Percentiles rank a stretch among this genome's conserved stretches.
Evolutionary conservation across 2,113 vertebrate species (phyloP).

Genomic region (Salminus brasiliensis): DNA sequence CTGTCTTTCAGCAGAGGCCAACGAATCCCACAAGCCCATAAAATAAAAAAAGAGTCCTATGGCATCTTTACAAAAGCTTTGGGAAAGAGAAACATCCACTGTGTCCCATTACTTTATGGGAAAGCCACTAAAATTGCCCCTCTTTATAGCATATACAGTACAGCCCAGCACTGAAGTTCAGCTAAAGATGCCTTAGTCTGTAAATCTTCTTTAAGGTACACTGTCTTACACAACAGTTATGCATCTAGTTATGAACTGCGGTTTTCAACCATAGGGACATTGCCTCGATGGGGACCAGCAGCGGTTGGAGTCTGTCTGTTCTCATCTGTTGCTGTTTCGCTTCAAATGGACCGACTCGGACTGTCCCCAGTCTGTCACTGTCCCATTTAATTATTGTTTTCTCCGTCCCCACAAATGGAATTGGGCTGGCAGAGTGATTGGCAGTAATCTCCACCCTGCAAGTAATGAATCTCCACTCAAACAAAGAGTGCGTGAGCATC

Average conservation of each 20-base stretch:
- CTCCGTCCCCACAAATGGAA: neutral
- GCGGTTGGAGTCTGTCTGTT: constrained; percentile 6
- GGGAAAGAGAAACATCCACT: constrained; percentile 21
- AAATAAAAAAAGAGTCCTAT: constrained; percentile 31
- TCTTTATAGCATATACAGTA: constrained; percentile 12
- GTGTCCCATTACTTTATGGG: constrained; percentile 27
- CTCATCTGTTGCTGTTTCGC: constrained; percentile 14
- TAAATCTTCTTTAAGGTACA: constrained; percentile 37
- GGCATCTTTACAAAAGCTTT: constrained; percentile 45
- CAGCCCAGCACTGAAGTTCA: neutral
- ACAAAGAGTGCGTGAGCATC: constrained; percentile 12
- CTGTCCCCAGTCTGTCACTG: constrained; percentile 19
- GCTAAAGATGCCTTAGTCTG: constrained; percentile 9
- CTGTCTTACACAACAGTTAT: constrained; percentile 1
- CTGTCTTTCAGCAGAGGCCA: neutral
- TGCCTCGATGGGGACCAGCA: constrained; percentile 8
- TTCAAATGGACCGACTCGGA: neutral
- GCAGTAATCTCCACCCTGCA: neutral
- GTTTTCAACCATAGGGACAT: constrained; percentile 21
- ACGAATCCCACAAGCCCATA: constrained; percentile 35
- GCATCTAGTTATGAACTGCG: constrained; percentile 7
- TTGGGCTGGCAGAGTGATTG: constrained; percentile 12
- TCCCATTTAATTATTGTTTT: constrained; percentile 9
- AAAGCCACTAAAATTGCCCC: constrained; percentile 38
- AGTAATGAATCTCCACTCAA: constrained; percentile 17